Evolutionary conservation across 2,888 invertebrate genomes (phyloP), one percentile per base, ranked within the genome.

Genomic region (Pecten maximus): DNA sequence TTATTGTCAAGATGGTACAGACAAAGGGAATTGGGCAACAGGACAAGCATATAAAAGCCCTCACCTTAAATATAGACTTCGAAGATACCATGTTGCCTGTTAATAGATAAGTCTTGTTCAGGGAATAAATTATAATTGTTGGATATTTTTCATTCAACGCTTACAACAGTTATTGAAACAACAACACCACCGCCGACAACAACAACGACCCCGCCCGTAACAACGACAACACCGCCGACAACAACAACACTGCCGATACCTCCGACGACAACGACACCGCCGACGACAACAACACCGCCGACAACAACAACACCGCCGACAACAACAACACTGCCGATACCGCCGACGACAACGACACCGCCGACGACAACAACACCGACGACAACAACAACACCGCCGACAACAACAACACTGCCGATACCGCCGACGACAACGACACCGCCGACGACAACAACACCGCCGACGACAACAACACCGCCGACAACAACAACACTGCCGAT

Each of bases 81-180:
- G n/a, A n/a, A n/a, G n/a, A n/a, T n/a, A n/a, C n/a, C n/a, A n/a
- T n/a, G n/a, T n/a, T n/a, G n/a, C n/a, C n/a, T n/a, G n/a, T n/a
- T n/a, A n/a, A n/a, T n/a, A n/a, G n/a, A n/a, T n/a, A n/a, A n/a
- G n/a, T n/a, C n/a, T n/a, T n/a, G n/a, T n/a, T n/a, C n/a, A n/a
- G n/a, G n/a, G n/a, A n/a, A n/a, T n/a, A n/a, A n/a, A n/a, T n/a
- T n/a, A n/a, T n/a, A n/a, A n/a, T n/a, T n/a, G n/a, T n/a, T n/a
- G n/a, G n/a, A n/a, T n/a, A n/a, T n/a, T n/a, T n/a, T n/a, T n/a
- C n/a, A n/a, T n/a, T n/a, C n/a, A 39, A 90, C 93, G 23, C 54
- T 92, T 15, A 60, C 89, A n/a, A 92, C 93, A 35, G 86, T 91
- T 40, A 28, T 86, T 4, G 35, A 91, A 0, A 48, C 90, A n/a